Percentiles rank a stretch among this genome's conserved stretches.
phyloP scores from a whole-genome alignment of 2,888 invertebrate species.

The Lasiommata megera region DNA sequence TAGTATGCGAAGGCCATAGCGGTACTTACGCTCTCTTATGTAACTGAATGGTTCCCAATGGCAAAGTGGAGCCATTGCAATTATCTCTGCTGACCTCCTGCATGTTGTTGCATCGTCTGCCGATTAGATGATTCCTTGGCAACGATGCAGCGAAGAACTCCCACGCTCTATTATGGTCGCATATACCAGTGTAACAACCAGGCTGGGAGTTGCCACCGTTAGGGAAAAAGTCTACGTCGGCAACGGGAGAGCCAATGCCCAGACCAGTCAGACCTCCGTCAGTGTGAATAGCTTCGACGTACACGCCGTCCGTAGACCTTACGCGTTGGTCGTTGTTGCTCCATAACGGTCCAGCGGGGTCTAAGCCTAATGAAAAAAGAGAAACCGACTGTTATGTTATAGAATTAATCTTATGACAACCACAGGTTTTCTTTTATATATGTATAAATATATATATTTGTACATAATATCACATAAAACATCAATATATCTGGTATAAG shows the following conservation, averaged over 20 bases:
- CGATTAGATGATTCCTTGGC: conserved; percentile 46
- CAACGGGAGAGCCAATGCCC: conserved; percentile 44
- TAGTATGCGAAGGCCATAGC: too few relatives aligned
- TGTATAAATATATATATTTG: too few relatives aligned
- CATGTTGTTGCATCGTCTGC: conserved; percentile 38
- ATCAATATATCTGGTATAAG: too few relatives aligned
- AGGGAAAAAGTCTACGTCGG: conserved; percentile 81
- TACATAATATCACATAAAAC: too few relatives aligned
- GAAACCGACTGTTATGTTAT: too few relatives aligned
- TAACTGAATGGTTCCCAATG: conserved; percentile 51
- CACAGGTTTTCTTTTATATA: too few relatives aligned
- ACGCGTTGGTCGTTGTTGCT: conserved; percentile 44
- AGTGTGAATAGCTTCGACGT: conserved; percentile 70
- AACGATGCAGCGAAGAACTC: conserved; percentile 49
- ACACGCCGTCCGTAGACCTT: conserved; percentile 47
- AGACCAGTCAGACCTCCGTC: conserved; percentile 49
- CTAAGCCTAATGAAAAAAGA: conserved; percentile 48
- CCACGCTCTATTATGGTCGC: conserved; percentile 55
- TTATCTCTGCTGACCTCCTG: conserved; percentile 41
- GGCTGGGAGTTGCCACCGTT: conserved; percentile 70
- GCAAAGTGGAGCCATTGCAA: conserved; percentile 42
- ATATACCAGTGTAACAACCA: conserved; percentile 46
- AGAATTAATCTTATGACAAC: too few relatives aligned
- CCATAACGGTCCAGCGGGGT: conserved; percentile 68
- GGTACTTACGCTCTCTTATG: conserved; percentile 48